These are phyloP conservation scores for Diorhabda sublineata DNA, from an alignment of 1,140 invertebrate species.

Conservation along the genomic window DNA sequence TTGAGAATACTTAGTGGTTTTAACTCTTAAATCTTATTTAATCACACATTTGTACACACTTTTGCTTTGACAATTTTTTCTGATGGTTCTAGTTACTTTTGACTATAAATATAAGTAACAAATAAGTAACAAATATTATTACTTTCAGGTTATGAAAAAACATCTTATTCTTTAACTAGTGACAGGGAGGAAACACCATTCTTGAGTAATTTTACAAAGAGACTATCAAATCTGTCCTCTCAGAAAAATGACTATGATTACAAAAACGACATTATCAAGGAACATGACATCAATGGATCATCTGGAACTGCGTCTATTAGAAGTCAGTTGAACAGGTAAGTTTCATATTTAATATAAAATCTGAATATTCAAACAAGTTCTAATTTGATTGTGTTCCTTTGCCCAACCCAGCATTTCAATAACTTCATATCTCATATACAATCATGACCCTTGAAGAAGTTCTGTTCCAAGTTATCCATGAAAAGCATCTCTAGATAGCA, in stretches of 20 bases:
- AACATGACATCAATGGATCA: slow-evolving; percentile 41
- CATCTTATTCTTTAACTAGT: slow-evolving; percentile 18
- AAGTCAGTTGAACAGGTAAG: slow-evolving; percentile 24
- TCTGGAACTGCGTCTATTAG: slow-evolving; percentile 7
- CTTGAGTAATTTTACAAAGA: slow-evolving; percentile 61
- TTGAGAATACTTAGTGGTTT: too few relatives aligned
- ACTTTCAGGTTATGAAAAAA: slow-evolving; percentile 30
- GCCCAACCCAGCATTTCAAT: too few relatives aligned
- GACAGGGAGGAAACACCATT: slow-evolving; percentile 57
- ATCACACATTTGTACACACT: too few relatives aligned
- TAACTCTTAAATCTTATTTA: too few relatives aligned
- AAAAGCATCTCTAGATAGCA: too few relatives aligned
- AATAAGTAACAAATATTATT: slow-evolving; percentile 10
- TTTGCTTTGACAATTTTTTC: too few relatives aligned
- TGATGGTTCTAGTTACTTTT: neutral
- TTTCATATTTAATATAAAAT: neutral
- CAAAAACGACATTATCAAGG: slow-evolving; percentile 42
- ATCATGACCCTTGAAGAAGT: too few relatives aligned
- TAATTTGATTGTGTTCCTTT: too few relatives aligned
- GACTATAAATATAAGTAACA: slow-evolving; percentile 6
- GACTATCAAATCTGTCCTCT: slow-evolving; percentile 53
- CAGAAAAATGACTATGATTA: slow-evolving; percentile 42
- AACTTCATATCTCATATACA: too few relatives aligned
- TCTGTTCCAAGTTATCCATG: too few relatives aligned
- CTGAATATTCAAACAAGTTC: too few relatives aligned